A percentile compares a stretch with the other conserved stretches of the same genome.
phyloP scores from a whole-genome alignment of 1,140 invertebrate genomes.

The Ips nitidus region DNA sequence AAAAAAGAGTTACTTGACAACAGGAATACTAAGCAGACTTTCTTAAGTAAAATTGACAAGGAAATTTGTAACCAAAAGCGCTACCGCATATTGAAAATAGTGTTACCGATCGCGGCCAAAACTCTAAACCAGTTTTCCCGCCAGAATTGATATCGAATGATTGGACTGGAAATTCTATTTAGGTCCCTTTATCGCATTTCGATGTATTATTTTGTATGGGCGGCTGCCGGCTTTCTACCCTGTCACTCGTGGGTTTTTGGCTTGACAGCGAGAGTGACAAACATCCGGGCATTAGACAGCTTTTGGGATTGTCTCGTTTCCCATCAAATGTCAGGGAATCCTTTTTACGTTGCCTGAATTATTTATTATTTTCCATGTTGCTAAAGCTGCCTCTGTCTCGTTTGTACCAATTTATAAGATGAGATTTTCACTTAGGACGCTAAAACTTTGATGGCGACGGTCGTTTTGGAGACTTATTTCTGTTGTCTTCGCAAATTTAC shows the following conservation, averaged over 20 bases:
- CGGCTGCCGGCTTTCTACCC: not conserved
- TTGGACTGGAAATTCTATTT: slow-evolving; percentile 26
- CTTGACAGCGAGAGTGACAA: slow-evolving; percentile 36
- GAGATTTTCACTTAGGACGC: too few species aligned
- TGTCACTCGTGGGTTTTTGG: slow-evolving; percentile 27
- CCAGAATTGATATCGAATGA: slow-evolving; percentile 24
- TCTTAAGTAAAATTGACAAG: too few species aligned
- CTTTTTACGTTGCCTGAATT: slow-evolving; percentile 40
- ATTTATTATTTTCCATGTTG: slow-evolving; percentile 32
- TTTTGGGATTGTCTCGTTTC: slow-evolving; percentile 37
- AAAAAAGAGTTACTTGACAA: too few species aligned
- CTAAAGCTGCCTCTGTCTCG: not conserved
- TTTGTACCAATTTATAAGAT: too few species aligned
- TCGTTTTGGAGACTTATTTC: too few species aligned
- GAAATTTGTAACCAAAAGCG: too few species aligned
- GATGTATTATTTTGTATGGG: slow-evolving; percentile 33
- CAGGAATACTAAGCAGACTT: too few species aligned
- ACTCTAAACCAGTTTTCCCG: not conserved
- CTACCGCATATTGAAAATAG: not conserved
- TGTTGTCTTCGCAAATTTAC: too few species aligned
- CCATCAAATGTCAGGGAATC: slow-evolving; percentile 31
- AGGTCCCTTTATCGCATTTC: slow-evolving; percentile 30
- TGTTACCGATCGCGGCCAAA: not conserved
- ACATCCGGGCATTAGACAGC: slow-evolving; percentile 34
- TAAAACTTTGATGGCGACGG: too few species aligned